Percentiles rank a stretch among this genome's conserved stretches.
phyloP scores from a whole-genome alignment of 35 echinoderm and acorn worm genomes.

The Stichopus chloronotus region DNA sequence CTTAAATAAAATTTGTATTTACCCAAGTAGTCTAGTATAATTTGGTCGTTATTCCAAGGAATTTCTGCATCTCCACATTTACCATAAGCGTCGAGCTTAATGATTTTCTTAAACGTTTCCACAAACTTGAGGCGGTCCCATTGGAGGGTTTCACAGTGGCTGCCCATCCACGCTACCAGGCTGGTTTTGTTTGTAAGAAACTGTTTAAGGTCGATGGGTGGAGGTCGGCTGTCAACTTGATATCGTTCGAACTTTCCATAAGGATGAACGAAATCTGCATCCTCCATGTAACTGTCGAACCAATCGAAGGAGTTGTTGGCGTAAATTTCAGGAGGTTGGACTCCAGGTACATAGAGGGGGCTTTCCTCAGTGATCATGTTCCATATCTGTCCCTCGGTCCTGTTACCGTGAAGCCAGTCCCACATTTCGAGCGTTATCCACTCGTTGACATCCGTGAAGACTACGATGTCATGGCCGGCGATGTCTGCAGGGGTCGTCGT shows the following conservation, averaged over 20 bases:
- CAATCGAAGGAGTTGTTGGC: constrained; percentile 21
- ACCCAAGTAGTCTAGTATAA: neutral
- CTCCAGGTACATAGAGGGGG: constrained; percentile 32
- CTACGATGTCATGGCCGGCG: neutral
- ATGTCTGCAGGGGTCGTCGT: neutral
- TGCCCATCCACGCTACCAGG: constrained; percentile 62
- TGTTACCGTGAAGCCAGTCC: constrained; percentile 20
- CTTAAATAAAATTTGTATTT: constrained; percentile 47
- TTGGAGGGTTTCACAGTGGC: constrained; percentile 59
- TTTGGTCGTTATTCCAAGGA: constrained; percentile 43
- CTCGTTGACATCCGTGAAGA: constrained; percentile 5
- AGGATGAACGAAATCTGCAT: constrained; percentile 9
- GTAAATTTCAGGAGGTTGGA: constrained; percentile 17
- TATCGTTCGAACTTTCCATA: constrained; percentile 28
- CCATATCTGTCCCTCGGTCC: constrained; percentile 21
- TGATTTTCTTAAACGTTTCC: neutral
- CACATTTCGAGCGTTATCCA: constrained; percentile 41
- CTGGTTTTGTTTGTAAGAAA: constrained; percentile 1
- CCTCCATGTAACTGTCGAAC: constrained; percentile 16
- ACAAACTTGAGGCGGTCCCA: constrained; percentile 68
- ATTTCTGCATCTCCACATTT: constrained; percentile 56
- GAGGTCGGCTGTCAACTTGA: neutral
- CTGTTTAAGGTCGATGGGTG: neutral
- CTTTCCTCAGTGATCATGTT: constrained; percentile 45
- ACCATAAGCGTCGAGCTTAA: constrained; percentile 53